phyloP scores from a whole-genome alignment of 2,888 invertebrate genomes.

The Thyatira batis region DNA sequence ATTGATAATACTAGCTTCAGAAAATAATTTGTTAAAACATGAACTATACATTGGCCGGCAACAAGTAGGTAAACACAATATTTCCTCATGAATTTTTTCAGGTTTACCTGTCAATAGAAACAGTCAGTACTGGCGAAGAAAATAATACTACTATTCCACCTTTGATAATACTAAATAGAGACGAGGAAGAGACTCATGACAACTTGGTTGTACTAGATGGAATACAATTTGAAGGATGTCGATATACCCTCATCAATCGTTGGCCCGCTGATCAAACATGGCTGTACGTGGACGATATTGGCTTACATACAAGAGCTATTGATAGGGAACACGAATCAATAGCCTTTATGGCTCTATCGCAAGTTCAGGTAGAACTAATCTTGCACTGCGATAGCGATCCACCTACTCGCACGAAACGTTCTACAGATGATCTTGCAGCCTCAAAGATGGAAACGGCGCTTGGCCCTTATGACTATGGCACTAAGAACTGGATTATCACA shows the following conservation, averaged over 20 bases:
- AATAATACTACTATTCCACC: conserved; percentile 53
- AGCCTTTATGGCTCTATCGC: conserved; percentile 72
- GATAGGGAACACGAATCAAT: conserved; percentile 74
- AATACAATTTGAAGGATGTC: conserved; percentile 47
- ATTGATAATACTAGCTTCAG: too few species aligned
- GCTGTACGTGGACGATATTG: conserved; percentile 65
- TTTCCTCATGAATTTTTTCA: conserved; percentile 22
- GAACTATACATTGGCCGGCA: neutral
- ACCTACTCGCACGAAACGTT: conserved; percentile 48
- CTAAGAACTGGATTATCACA: conserved; percentile 66
- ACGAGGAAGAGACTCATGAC: conserved; percentile 62
- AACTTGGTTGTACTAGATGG: conserved; percentile 54
- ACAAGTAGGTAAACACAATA: neutral
- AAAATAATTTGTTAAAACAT: neutral
- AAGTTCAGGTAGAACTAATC: conserved; percentile 71
- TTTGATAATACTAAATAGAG: conserved; percentile 60
- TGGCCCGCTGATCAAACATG: conserved; percentile 69
- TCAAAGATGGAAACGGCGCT: conserved; percentile 41
- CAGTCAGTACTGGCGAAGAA: conserved; percentile 43
- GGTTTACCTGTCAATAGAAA: conserved; percentile 59
- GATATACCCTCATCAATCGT: conserved; percentile 54
- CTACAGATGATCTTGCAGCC: too few species aligned
- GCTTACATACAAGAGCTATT: conserved; percentile 59
- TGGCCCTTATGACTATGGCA: conserved; percentile 62
- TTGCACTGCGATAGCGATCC: conserved; percentile 54